Conservation (phyloP, 2,113 vertebrate genomes). For the Balaenoptera acutorostrata region DNA sequence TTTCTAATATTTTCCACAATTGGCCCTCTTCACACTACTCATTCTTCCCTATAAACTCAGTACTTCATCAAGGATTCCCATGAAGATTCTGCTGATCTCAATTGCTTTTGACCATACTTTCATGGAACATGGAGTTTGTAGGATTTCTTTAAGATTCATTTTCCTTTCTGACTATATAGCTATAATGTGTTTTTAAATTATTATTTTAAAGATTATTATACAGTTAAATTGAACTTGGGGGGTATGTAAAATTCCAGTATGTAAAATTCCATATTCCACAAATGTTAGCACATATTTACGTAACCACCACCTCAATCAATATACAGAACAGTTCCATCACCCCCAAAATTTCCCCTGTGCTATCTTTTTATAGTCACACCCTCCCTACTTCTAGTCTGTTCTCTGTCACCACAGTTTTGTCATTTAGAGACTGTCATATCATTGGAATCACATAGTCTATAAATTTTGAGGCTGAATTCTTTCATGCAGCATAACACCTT, state of each 20-base stretch:
- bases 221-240: background rate
- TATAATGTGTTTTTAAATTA: background rate
- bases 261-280: background rate
- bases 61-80: background rate
- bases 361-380: background rate
- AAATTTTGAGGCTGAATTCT: background rate
- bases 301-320: background rate
- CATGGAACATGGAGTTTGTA: background rate
- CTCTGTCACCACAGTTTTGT: background rate
- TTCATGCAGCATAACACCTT: background rate
- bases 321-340: background rate
- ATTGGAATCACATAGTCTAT: background rate
- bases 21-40: background rate
- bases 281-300: background rate
- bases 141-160: background rate
- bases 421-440: background rate
- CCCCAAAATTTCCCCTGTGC: background rate
- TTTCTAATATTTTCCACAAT: background rate
- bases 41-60: background rate
- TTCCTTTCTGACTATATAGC: background rate
- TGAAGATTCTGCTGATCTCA: background rate
- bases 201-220: background rate
- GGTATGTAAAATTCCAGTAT: background rate
- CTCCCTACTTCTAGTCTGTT: background rate
- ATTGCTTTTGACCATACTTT: background rate